Percentiles rank a stretch among this genome's conserved stretches.
phyloP scores from a whole-genome alignment of 2,113 vertebrate genomes.

The Scortum barcoo region DNA sequence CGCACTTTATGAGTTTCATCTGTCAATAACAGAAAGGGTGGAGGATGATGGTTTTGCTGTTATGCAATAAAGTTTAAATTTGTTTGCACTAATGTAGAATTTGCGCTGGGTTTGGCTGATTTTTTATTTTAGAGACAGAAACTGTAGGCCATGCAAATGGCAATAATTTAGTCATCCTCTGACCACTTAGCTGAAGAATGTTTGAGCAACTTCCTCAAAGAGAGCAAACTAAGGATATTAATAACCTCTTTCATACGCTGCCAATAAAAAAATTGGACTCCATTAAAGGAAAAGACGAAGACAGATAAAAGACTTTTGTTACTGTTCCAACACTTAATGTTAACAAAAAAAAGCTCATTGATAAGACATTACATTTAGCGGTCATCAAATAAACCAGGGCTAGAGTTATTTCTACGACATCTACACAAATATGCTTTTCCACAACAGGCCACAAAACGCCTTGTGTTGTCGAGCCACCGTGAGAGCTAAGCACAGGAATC shows the following conservation, averaged over 20 bases:
- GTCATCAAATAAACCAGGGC: constrained; percentile 75
- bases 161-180: constrained; percentile 57
- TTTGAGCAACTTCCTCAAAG: constrained; percentile 53
- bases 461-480: constrained; percentile 62
- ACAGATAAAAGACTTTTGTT: constrained; percentile 43
- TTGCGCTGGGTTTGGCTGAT: constrained; percentile 59
- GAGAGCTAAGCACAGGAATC: constrained; percentile 78
- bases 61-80: constrained; percentile 83
- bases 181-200: constrained; percentile 62
- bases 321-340: constrained; percentile 38
- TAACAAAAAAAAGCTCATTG: constrained; percentile 28
- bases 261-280: constrained; percentile 50
- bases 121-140: constrained; percentile 73
- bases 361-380: constrained; percentile 55
- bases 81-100: constrained; percentile 80
- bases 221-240: constrained; percentile 54
- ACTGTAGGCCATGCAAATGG: constrained; percentile 72
- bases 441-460: constrained; percentile 51
- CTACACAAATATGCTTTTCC: constrained; percentile 44
- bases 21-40: constrained; percentile 73
- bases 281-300: constrained; percentile 25
- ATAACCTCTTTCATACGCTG: constrained; percentile 44
- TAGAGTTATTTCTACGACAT: constrained; percentile 65
- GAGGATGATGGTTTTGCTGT: constrained; percentile 78
- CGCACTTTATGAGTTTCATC: constrained; percentile 87